phyloP scores from a whole-genome alignment of 1,140 invertebrate genomes.

The Orius laevigatus region DNA sequence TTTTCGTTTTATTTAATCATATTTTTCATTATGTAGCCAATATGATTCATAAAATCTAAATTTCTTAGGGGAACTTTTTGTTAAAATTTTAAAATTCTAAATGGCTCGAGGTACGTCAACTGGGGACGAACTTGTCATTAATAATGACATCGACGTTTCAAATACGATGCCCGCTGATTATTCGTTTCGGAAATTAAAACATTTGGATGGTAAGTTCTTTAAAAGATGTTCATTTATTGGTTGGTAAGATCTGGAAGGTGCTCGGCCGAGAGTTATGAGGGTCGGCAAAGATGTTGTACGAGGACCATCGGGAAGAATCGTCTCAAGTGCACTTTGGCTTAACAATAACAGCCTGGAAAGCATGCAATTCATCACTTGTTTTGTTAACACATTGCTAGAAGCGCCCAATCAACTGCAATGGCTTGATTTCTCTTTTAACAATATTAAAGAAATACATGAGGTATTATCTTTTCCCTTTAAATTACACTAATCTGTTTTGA shows the following conservation, averaged over 20 bases:
- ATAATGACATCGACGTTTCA: constrained; percentile 7
- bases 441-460: constrained; percentile 29
- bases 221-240: too few relatives aligned
- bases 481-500: constrained; percentile 3
- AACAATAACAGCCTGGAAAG: constrained; percentile 33
- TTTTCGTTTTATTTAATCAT: too few relatives aligned
- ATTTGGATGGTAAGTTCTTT: constrained; percentile 2
- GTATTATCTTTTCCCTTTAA: constrained; percentile 19
- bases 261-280: constrained; percentile 10
- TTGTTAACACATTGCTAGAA: constrained; percentile 27
- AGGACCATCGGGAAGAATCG: constrained; percentile 20
- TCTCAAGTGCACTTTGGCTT: constrained; percentile 34
- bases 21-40: too few relatives aligned
- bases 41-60: too few relatives aligned
- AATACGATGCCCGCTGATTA: constrained; percentile 1
- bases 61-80: too few relatives aligned
- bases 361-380: constrained; percentile 25
- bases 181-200: background rate
- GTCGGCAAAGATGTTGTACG: background rate
- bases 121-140: background rate
- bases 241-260: constrained; percentile 7
- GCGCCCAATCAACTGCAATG: constrained; percentile 29
- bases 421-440: constrained; percentile 37
- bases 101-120: too few relatives aligned
- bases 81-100: too few relatives aligned